Percentiles rank a stretch among this genome's conserved stretches.
These are phyloP conservation scores for Vesta saturnalis DNA, from an alignment of 2,888 invertebrate genomes.

Conservation along the genomic window DNA sequence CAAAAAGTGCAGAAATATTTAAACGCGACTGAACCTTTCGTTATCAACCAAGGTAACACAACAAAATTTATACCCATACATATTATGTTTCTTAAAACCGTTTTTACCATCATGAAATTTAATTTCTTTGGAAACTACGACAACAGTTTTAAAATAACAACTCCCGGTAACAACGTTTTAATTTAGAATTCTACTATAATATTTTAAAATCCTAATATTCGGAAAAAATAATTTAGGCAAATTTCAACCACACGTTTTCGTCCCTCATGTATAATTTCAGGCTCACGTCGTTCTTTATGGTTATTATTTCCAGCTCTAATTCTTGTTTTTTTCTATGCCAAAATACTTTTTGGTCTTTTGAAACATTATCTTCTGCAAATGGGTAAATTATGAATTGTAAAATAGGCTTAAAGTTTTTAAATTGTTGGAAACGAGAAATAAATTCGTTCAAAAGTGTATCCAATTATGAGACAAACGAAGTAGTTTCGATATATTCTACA, in stretches of 20 bases:
- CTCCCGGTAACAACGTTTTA: too few species aligned
- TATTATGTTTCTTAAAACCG: too few species aligned
- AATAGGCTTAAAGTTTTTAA: not conserved
- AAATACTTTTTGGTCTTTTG: not conserved
- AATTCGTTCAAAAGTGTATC: not conserved
- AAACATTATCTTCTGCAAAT: slow-evolving; percentile 1
- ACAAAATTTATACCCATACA: too few species aligned
- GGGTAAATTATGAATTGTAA: not conserved
- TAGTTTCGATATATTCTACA: slow-evolving; percentile 10
- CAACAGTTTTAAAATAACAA: too few species aligned
- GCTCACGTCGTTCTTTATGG: not conserved
- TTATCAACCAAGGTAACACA: too few species aligned
- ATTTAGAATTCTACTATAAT: too few species aligned
- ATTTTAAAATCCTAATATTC: too few species aligned
- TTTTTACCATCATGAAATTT: too few species aligned
- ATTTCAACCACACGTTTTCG: not conserved
- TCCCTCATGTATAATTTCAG: slow-evolving; percentile 1
- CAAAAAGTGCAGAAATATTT: too few species aligned
- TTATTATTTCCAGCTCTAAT: slow-evolving; percentile 4
- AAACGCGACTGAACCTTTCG: too few species aligned
- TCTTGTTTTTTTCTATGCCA: not conserved
- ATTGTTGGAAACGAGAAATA: slow-evolving; percentile 2
- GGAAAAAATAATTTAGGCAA: too few species aligned
- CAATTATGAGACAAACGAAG: slow-evolving; percentile 7
- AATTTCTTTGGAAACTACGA: too few species aligned